Conservation (phyloP, 2,113 vertebrate species). For the Neoarius graeffei region DNA sequence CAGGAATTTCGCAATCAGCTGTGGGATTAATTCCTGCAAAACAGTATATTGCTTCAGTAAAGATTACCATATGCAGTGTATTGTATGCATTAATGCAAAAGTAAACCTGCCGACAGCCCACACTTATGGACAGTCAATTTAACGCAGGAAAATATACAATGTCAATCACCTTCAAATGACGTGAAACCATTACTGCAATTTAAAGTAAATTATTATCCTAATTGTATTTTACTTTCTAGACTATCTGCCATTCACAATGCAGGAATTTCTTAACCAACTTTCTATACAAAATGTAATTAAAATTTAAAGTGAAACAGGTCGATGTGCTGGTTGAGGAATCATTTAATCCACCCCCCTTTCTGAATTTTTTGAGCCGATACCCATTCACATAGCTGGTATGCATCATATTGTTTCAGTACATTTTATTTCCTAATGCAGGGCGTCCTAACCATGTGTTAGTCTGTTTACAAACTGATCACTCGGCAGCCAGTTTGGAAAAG, state of each 20-base stretch:
- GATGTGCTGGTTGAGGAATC: no score
- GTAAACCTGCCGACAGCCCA: background rate
- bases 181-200: background rate
- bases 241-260: background rate
- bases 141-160: background rate
- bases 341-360: no score
- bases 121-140: background rate
- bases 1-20: background rate
- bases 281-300: background rate
- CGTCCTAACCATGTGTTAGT: no score
- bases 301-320: no score
- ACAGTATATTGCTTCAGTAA: background rate
- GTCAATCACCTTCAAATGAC: background rate
- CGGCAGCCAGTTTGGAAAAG: no score
- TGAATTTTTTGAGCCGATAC: no score
- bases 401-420: no score
- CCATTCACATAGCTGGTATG: no score
- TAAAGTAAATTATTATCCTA: background rate
- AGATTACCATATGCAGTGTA: background rate
- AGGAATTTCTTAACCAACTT: background rate
- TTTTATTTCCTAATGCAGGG: no score
- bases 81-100: background rate
- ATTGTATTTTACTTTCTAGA: background rate
- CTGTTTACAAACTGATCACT: no score
- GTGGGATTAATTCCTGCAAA: background rate